Base-by-base conservation (phyloP, 2,888 invertebrate genomes). In the Drosophila nr. perissopoda region DNA sequence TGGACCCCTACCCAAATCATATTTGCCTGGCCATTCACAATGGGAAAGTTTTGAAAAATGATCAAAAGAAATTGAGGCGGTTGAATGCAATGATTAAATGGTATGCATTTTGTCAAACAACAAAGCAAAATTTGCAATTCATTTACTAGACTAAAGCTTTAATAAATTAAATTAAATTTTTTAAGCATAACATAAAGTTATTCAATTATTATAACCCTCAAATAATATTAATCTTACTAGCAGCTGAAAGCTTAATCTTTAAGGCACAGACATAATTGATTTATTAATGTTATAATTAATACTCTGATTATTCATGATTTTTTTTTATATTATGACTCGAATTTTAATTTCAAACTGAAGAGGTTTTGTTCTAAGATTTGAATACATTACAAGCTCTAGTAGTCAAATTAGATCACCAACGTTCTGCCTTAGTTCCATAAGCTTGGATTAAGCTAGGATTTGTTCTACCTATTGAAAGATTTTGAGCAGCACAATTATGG, bases 21-120 rank as follows among this genome's bases (percentile, higher is more conserved):
- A 67, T 61, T 51, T 70, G 52, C 65, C 61, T 58, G 67, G 33
- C 48, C 8, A 61, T 51, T 56, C 68, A 66, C 65, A 67, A 38
- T 54, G 63, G 69, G 8, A 58, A 70, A 33, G 8, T 61, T 82
- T 58, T 4, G 1, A 40, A 16, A 48, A 69, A 10, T 49, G 33
- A 8, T 25, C n/a, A 46, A 56, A 27, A 27, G 16, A 75, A 53
- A 27, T 33, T 21, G 8, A 2, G 11, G 0, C 33, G 40, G 4
- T 31, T 29, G n/a, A 62, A 13, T 13, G 7, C 27, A 21, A 56
- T 36, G 2, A 33, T 4, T 10, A 1, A 46, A 16, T 46, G 7
- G 1, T 16, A 25, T 46, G 13, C 21, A 46, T 16, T 46, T 46
- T 4, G 4, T 2, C 21, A 21, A 13, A 16, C 13, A 25, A 7